phyloP scores from a whole-genome alignment of 1,140 invertebrate genomes.

The Lordiphosa collinella region DNA sequence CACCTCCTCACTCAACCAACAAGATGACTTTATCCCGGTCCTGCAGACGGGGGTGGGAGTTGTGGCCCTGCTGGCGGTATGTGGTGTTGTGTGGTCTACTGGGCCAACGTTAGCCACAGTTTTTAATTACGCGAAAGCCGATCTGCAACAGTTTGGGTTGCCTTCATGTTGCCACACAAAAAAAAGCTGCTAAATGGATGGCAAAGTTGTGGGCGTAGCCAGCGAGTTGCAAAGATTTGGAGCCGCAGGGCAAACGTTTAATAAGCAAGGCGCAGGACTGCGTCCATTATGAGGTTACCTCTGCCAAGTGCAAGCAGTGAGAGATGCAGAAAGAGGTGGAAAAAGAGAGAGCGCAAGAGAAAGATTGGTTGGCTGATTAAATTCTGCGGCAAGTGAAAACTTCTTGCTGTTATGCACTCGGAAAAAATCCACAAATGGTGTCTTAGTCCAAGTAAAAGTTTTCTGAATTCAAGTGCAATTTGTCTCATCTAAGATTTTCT shows the following conservation, averaged over 20 bases:
- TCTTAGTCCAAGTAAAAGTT: no score
- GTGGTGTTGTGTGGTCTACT: constrained; percentile 11
- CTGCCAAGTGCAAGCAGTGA: constrained; percentile 16
- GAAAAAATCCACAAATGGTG: no score
- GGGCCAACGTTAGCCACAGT: constrained; percentile 52
- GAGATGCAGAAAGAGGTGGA: neutral
- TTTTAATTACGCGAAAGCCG: constrained; percentile 77
- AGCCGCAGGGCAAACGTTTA: constrained; percentile 63
- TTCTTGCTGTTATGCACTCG: neutral
- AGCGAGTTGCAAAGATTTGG: constrained; percentile 54
- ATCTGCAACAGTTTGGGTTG: constrained; percentile 72
- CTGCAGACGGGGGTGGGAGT: no score
- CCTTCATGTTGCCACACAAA: constrained; percentile 34
- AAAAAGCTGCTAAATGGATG: constrained; percentile 21
- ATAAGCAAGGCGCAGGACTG: constrained; percentile 39
- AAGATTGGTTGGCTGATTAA: neutral
- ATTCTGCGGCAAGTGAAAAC: constrained; percentile 1
- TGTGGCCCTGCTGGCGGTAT: neutral
- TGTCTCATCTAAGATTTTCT: no score
- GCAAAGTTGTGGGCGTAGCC: constrained; percentile 17
- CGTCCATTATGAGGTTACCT: constrained; percentile 16
- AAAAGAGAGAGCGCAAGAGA: neutral
- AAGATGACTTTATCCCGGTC: no score
- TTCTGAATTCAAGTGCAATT: no score
- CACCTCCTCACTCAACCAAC: constrained; percentile 2